Percentiles rank a stretch among this genome's conserved stretches.
These are phyloP conservation scores for Neodontobutis hainanensis DNA, from an alignment of 2,113 vertebrate genomes.

Conservation along the genomic window DNA sequence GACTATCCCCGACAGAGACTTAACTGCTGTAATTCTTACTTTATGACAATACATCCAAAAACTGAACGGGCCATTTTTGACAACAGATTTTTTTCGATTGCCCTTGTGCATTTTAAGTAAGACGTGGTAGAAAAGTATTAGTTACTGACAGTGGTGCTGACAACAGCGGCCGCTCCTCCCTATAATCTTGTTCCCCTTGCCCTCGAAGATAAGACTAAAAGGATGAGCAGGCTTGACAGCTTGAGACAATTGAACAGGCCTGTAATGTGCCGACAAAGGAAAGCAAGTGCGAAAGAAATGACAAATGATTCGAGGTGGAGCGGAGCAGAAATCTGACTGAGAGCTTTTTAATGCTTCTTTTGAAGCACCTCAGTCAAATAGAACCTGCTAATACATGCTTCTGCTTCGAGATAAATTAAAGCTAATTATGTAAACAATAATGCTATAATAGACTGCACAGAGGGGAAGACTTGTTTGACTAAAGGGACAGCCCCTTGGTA, in stretches of 20 bases:
- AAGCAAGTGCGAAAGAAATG: conserved; percentile 33
- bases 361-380: too few species aligned
- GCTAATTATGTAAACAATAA: conserved; percentile 23
- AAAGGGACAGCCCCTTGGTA: neutral
- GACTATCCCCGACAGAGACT: too few species aligned
- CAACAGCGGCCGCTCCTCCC: neutral
- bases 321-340: conserved; percentile 9
- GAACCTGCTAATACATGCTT: conserved; percentile 12
- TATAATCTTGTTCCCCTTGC: conserved; percentile 8
- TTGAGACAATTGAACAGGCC: conserved; percentile 50
- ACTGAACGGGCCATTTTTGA: too few species aligned
- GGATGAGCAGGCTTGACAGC: conserved; percentile 53
- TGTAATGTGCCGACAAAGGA: conserved; percentile 44
- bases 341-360: too few species aligned
- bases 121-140: conserved; percentile 11
- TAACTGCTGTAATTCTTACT: too few species aligned
- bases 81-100: conserved; percentile 2
- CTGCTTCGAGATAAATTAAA: conserved; percentile 8
- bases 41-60: too few species aligned
- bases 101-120: conserved; percentile 10
- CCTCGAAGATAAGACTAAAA: conserved; percentile 40
- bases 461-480: neutral
- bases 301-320: conserved; percentile 42
- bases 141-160: conserved; percentile 5
- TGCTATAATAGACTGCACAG: conserved; percentile 2